Percentiles rank a stretch among this genome's conserved stretches.
These are phyloP conservation scores for Plemyria rubiginata DNA, from an alignment of 2,888 invertebrate species.

Conservation along the genomic window DNA sequence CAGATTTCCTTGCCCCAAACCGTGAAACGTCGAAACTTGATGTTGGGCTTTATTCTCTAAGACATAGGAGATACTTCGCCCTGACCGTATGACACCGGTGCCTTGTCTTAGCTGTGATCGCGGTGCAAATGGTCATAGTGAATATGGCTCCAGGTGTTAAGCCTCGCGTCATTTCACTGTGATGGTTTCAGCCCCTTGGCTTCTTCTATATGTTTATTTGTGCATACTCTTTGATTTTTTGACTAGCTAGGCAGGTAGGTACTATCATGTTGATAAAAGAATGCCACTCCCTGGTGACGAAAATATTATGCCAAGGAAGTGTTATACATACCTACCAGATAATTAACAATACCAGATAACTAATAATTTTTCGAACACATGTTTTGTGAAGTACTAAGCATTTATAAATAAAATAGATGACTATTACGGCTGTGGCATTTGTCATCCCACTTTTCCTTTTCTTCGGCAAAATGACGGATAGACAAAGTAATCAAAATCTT, in stretches of 20 bases:
- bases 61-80: too few relatives aligned
- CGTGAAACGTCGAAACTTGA: too few relatives aligned
- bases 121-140: too few relatives aligned
- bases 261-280: not conserved
- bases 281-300: not conserved
- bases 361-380: not conserved
- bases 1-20: too few relatives aligned
- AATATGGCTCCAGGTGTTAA: too few relatives aligned
- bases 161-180: too few relatives aligned
- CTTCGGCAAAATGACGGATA: conserved; percentile 15
- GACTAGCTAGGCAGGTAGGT: not conserved
- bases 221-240: too few relatives aligned
- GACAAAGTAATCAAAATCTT: conserved; percentile 24
- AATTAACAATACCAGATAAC: not conserved
- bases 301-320: not conserved
- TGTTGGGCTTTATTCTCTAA: too few relatives aligned
- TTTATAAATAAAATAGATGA: not conserved
- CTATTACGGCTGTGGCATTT: not conserved
- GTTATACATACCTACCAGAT: not conserved
- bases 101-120: too few relatives aligned
- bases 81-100: too few relatives aligned
- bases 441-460: conserved; percentile 15
- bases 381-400: not conserved
- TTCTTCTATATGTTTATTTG: too few relatives aligned
- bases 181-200: too few relatives aligned